These are phyloP conservation scores for Calliopum simillimum DNA, from an alignment of 2,888 invertebrate species.

Conservation along the genomic window DNA sequence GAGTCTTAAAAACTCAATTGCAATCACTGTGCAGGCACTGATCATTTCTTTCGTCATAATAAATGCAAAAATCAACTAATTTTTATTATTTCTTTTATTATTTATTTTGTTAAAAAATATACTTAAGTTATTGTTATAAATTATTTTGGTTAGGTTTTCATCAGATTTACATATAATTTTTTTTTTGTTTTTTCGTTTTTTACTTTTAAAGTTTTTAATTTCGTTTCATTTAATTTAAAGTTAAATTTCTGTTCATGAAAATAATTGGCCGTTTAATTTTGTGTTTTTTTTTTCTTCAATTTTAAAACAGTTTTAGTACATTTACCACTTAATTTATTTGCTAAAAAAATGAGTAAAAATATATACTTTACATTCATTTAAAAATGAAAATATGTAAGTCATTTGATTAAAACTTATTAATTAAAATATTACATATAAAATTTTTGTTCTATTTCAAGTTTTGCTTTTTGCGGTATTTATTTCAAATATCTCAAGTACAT, in stretches of 20 bases:
- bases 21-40: no score
- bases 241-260: constrained; percentile 5
- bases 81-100: constrained; percentile 4
- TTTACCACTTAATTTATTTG: no score
- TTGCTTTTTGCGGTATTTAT: neutral
- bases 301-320: no score
- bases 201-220: neutral
- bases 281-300: neutral
- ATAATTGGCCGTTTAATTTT: constrained; percentile 19
- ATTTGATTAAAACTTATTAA: no score
- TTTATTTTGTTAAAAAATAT: constrained; percentile 44
- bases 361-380: no score
- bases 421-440: no score
- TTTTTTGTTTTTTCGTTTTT: constrained; percentile 4
- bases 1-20: no score
- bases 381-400: no score
- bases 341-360: no score
- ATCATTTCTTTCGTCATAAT: no score
- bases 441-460: no score
- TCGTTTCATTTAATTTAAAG: constrained; percentile 5
- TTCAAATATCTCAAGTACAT: neutral
- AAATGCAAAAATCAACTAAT: constrained; percentile 14
- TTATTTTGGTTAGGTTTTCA: constrained; percentile 12
- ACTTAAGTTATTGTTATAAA: constrained; percentile 33
- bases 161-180: constrained; percentile 10